phyloP scores from a whole-genome alignment of 2,888 invertebrate species.

The Hydroisotoma schaefferi region DNA sequence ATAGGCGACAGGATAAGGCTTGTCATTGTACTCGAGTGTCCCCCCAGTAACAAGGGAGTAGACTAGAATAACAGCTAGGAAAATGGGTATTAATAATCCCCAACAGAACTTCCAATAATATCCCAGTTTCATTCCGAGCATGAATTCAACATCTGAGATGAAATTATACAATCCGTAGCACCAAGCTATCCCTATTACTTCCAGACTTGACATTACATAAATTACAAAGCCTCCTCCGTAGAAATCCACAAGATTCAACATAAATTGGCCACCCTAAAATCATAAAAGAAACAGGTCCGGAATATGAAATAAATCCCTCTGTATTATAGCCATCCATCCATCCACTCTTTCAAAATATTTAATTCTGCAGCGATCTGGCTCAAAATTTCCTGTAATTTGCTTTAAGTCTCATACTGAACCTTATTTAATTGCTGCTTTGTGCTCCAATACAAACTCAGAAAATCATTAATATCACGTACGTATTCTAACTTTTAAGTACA shows the following conservation, averaged over 20 bases:
- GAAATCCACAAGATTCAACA: conserved; percentile 61
- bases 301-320: too few species aligned
- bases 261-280: conserved; percentile 61
- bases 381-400: too few species aligned
- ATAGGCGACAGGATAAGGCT: conserved; percentile 15
- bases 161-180: conserved; percentile 57
- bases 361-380: too few species aligned
- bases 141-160: conserved; percentile 72
- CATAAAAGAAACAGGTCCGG: background rate
- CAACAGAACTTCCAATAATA: conserved; percentile 78
- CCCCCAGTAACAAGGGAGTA: conserved; percentile 28
- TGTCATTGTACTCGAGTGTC: conserved; percentile 13
- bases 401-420: too few species aligned
- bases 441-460: too few species aligned
- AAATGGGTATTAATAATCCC: conserved; percentile 67
- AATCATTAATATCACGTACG: too few species aligned
- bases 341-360: too few species aligned
- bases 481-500: too few species aligned
- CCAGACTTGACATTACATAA: conserved; percentile 59
- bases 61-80: conserved; percentile 56
- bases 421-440: too few species aligned
- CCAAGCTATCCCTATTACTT: conserved; percentile 60
- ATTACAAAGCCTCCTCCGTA: conserved; percentile 63
- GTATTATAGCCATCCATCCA: too few species aligned
- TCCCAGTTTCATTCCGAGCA: conserved; percentile 67